Evolutionary conservation across 2,113 vertebrate species (phyloP).

Genomic region (Siniperca knerii): DNA sequence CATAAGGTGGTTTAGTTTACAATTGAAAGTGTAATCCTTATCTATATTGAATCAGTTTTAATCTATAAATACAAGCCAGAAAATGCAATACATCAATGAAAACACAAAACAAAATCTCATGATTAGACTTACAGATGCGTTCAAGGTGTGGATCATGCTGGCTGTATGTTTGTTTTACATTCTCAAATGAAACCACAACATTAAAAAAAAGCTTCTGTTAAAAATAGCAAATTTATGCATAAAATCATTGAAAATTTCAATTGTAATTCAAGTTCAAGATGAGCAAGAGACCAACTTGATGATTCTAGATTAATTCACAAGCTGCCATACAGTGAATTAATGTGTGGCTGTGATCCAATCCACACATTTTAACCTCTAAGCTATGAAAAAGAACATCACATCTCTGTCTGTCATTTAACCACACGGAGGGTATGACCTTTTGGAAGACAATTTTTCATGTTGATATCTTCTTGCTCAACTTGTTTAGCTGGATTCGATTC

Average conservation of each 20-base stretch:
- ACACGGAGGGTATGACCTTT: constrained; percentile 74
- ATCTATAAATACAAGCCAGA: constrained; percentile 9
- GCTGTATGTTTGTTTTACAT: constrained; percentile 33
- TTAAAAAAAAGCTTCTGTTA: background rate
- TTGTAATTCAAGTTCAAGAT: constrained; percentile 32
- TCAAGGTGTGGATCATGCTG: background rate
- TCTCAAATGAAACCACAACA: constrained; percentile 15
- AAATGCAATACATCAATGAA: constrained; percentile 3
- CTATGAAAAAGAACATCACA: constrained; percentile 70
- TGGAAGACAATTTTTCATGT: constrained; percentile 62
- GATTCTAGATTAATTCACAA: constrained; percentile 46
- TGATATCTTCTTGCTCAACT: constrained; percentile 65
- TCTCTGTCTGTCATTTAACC: constrained; percentile 74
- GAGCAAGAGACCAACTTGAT: constrained; percentile 29
- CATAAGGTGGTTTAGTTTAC: constrained; percentile 9
- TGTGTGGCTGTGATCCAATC: constrained; percentile 56
- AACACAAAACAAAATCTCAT: background rate
- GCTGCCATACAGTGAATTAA: constrained; percentile 53
- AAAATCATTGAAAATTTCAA: constrained; percentile 21
- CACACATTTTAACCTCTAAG: constrained; percentile 66
- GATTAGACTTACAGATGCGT: constrained; percentile 1
- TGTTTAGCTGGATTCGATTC: constrained; percentile 58
- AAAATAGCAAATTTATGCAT: constrained; percentile 6
- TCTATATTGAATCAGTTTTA: background rate
- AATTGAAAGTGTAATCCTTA: constrained; percentile 4